Base-by-base conservation (phyloP, 2,888 invertebrate genomes). In the Protophormia terraenovae region DNA sequence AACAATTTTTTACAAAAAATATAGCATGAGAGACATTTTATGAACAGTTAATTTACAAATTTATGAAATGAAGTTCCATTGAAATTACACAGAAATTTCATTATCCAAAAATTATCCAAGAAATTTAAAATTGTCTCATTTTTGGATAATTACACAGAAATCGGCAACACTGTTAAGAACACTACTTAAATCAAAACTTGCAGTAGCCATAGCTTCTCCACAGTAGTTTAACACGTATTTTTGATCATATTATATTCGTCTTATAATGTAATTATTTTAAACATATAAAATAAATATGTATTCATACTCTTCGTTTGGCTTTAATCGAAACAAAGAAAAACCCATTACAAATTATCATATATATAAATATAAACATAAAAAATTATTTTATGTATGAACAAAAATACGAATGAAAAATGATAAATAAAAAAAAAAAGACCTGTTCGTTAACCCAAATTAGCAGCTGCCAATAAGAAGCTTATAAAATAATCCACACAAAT, bases 391-490 rank as follows among this genome's bases (percentile, higher is more conserved):
- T 16, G 47, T 47, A 35, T 58, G 24, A 66, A 58, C 41, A 10
- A 22, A 50, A 16, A 8, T 41, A 60, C 58, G 67, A 45, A 27
- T 75, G 75, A 24, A 50, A 27, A 32, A 14, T 41, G 0, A 41
- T 14, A 10, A 12, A 14, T 5, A 8, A 14, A n/a, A 53, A 45
- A 58, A 24, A 58, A 77, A 50, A 60, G 45, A 78, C 72, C 77
- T 83, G 83, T 83, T 76, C 72, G 83, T 83, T 83, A 83, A 83
- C 83, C 83, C 66, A 78, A 72, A 78, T 83, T 72, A 78, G 76
- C 83, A 83, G 83, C 77, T 83, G 83, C 72, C 83, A 83, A 78
- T 78, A 83, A 83, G 83, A 50, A 73, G 67, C 77, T 73, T 78
- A 73, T 29, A 60, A 60, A 58, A 64, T 55, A 77, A 72, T 77